phyloP scores from a whole-genome alignment of 2,888 invertebrate genomes.

The Trissoscelio sp. region DNA sequence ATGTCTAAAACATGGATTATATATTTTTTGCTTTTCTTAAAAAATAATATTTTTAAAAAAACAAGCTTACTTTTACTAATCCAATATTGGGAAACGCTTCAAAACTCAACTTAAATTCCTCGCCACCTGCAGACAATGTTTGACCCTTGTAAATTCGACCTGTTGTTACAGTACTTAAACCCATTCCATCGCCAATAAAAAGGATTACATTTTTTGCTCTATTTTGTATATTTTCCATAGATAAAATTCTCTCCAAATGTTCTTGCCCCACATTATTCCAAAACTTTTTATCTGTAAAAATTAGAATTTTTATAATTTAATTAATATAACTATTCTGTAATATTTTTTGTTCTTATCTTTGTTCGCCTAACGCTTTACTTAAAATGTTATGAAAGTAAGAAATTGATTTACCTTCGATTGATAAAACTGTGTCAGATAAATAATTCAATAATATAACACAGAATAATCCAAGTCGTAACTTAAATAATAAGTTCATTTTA shows the following conservation, averaged over 20 bases:
- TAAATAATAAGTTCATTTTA: too few species aligned
- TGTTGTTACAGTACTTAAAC: constrained; percentile 86
- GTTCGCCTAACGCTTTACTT: too few species aligned
- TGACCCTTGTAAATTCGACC: constrained; percentile 87
- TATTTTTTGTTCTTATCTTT: too few species aligned
- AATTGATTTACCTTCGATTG: background rate
- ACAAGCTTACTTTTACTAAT: too few species aligned
- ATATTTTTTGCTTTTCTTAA: too few species aligned
- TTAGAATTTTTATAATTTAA: background rate
- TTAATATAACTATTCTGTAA: background rate
- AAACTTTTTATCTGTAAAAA: background rate
- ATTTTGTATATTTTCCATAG: constrained; percentile 75
- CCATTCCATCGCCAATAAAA: constrained; percentile 89
- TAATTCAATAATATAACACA: background rate
- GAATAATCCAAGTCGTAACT: background rate
- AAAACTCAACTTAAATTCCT: too few species aligned
- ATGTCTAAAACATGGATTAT: constrained; percentile 84
- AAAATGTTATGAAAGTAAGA: background rate
- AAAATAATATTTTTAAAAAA: too few species aligned
- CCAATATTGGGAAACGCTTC: too few species aligned
- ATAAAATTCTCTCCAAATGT: constrained; percentile 12
- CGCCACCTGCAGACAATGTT: too few species aligned
- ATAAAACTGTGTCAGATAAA: background rate
- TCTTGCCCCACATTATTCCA: constrained; percentile 9
- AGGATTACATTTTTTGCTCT: constrained; percentile 87